A percentile compares a stretch with the other conserved stretches of the same genome.
Evolutionary conservation across 2,888 invertebrate species (phyloP).

Genomic region (Mactromeris polynyma): DNA sequence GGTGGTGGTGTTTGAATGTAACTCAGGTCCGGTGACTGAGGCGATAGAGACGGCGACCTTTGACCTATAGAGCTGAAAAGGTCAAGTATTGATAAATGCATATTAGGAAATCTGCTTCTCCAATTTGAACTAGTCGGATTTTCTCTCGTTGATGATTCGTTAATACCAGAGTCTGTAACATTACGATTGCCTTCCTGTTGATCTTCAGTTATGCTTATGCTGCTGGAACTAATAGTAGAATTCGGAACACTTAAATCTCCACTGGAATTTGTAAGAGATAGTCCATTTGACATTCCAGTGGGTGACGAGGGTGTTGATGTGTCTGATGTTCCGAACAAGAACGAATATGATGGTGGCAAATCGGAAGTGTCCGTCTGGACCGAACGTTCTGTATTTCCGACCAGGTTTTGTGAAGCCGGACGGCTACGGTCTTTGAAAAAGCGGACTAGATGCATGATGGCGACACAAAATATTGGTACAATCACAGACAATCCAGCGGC

Average conservation of each 20-base stretch:
- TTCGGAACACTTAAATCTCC: constrained; percentile 1
- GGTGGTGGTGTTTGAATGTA: constrained; percentile 65
- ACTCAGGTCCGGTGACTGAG: constrained; percentile 44
- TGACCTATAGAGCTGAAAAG: constrained; percentile 40
- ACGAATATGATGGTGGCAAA: constrained; percentile 61
- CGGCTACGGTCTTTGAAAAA: constrained; percentile 34
- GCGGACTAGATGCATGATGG: constrained; percentile 59
- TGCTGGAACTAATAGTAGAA: neutral
- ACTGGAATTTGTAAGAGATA: constrained; percentile 1
- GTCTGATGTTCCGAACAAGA: constrained; percentile 50
- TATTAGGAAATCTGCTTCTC: constrained; percentile 50
- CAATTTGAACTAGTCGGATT: constrained; percentile 3
- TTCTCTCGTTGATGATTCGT: neutral
- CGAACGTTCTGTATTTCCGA: constrained; percentile 32
- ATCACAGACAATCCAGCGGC: constrained; percentile 65
- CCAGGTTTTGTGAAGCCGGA: neutral
- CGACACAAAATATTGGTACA: constrained; percentile 64
- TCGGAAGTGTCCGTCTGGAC: constrained; percentile 43
- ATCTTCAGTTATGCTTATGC: neutral
- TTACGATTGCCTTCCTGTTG: neutral
- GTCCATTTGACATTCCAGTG: neutral
- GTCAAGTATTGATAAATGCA: constrained; percentile 67
- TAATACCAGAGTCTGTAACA: neutral
- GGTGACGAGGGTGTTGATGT: neutral
- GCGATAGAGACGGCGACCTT: neutral